Evolutionary conservation across 1,140 invertebrate genomes (phyloP).

Genomic region (Drosophila ficusphila): DNA sequence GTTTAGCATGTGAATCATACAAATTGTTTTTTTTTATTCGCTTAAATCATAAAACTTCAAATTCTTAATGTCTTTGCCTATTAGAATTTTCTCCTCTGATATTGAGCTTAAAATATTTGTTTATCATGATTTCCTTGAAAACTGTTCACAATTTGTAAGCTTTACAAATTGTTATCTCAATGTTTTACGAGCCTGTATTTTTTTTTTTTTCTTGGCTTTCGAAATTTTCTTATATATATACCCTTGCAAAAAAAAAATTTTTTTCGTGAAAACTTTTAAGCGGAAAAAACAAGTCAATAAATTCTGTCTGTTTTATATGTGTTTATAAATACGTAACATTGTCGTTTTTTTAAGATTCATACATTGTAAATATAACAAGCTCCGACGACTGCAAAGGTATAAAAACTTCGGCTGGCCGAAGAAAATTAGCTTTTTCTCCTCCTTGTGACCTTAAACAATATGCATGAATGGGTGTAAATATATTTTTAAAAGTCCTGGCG

Average conservation of each 20-base stretch:
- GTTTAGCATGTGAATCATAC: slow-evolving; percentile 11
- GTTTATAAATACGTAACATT: not conserved
- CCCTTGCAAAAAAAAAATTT: not conserved
- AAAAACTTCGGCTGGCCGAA: slow-evolving; percentile 1
- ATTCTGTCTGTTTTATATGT: not conserved
- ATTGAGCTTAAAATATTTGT: not conserved
- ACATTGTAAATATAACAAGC: too few relatives aligned
- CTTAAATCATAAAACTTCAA: slow-evolving; percentile 4
- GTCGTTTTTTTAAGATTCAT: too few relatives aligned
- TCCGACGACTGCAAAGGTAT: slow-evolving; percentile 1
- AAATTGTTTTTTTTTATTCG: slow-evolving; percentile 3
- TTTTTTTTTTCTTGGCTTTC: not conserved
- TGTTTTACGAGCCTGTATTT: not conserved
- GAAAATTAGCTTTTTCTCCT: slow-evolving; percentile 4
- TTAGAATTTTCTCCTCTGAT: slow-evolving; percentile 3
- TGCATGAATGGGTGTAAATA: slow-evolving; percentile 34
- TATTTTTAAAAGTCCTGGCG: slow-evolving; percentile 20
- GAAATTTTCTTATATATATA: too few relatives aligned
- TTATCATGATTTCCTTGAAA: not conserved
- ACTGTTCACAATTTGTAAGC: not conserved
- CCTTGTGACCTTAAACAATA: not conserved
- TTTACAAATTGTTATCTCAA: not conserved
- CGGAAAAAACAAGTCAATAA: not conserved
- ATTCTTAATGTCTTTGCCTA: not conserved
- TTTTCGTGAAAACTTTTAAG: not conserved